Evolutionary conservation across 2,888 invertebrate genomes (phyloP).

Genomic region (Seladonia tumulorum): DNA sequence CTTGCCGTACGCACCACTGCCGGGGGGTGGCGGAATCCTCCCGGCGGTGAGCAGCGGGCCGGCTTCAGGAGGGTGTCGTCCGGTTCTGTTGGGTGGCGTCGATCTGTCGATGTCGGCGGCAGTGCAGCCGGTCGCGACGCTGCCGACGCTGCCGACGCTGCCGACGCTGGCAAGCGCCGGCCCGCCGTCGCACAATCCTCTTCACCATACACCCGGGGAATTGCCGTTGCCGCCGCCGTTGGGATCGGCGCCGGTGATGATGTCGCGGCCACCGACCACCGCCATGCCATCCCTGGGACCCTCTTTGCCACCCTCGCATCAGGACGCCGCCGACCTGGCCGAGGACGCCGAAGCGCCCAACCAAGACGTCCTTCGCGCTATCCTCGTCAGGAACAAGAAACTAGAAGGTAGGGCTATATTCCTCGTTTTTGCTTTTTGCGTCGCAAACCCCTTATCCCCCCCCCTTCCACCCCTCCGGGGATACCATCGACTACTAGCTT

Average conservation of each 20-base stretch:
- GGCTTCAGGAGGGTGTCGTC: conserved; percentile 78
- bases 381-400: conserved; percentile 94
- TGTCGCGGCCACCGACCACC: conserved; percentile 75
- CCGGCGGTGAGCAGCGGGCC: conserved; percentile 81
- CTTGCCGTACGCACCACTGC: conserved; percentile 84
- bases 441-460: no score
- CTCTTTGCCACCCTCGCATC: conserved; percentile 82
- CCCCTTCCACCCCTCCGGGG: neutral
- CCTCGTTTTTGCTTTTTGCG: conserved; percentile 15
- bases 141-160: conserved; percentile 66
- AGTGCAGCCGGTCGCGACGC: conserved; percentile 77
- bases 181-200: conserved; percentile 74
- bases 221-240: conserved; percentile 67
- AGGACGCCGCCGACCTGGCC: conserved; percentile 70
- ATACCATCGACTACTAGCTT: neutral
- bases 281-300: conserved; percentile 79
- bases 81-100: conserved; percentile 82
- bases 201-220: conserved; percentile 70
- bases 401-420: conserved; percentile 92
- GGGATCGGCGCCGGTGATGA: conserved; percentile 74
- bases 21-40: conserved; percentile 83
- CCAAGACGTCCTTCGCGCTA: conserved; percentile 93
- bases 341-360: conserved; percentile 87
- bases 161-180: conserved; percentile 58
- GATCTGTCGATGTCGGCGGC: conserved; percentile 84